These are phyloP conservation scores for Drosophila pseudoananassae DNA, from an alignment of 1,140 invertebrate species.

Conservation along the genomic window DNA sequence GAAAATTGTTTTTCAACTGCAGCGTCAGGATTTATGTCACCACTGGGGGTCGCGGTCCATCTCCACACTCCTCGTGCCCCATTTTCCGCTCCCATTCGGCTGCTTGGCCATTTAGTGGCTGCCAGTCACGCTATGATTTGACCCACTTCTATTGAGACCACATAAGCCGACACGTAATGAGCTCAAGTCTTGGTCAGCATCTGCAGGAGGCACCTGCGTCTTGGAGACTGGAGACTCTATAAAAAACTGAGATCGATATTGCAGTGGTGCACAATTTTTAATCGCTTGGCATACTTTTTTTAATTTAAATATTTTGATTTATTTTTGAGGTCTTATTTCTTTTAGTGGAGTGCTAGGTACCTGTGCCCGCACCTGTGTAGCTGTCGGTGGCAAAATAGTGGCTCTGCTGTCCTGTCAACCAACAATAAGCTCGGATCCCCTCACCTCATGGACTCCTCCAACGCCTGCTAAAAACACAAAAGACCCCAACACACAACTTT, in stretches of 20 bases:
- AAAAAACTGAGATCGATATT: background rate
- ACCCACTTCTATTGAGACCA: slow-evolving; percentile 63
- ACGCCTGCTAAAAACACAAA: slow-evolving; percentile 52
- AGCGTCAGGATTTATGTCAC: slow-evolving; percentile 73
- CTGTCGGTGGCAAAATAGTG: slow-evolving; percentile 27
- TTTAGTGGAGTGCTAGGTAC: slow-evolving; percentile 1
- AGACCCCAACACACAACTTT: slow-evolving; percentile 67
- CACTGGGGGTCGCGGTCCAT: slow-evolving; percentile 16
- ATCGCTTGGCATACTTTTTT: background rate
- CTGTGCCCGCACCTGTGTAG: slow-evolving; percentile 45
- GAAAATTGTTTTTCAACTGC: slow-evolving; percentile 79
- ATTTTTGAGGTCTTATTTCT: background rate
- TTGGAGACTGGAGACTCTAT: background rate
- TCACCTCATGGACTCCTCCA: background rate
- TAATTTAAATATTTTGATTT: slow-evolving; percentile 1
- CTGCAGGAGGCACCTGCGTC: slow-evolving; percentile 12
- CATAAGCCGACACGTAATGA: slow-evolving; percentile 73
- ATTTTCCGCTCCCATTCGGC: slow-evolving; percentile 25
- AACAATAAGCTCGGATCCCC: slow-evolving; percentile 42
- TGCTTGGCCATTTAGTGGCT: slow-evolving; percentile 71
- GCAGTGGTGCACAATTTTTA: too few species aligned
- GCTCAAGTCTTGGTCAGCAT: slow-evolving; percentile 42
- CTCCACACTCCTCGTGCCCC: slow-evolving; percentile 18
- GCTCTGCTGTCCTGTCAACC: slow-evolving; percentile 60
- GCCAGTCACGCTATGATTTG: slow-evolving; percentile 66